Conservation (phyloP, 2,797 vertebrate genomes). For the Rhinophrynus dorsalis region DNA sequence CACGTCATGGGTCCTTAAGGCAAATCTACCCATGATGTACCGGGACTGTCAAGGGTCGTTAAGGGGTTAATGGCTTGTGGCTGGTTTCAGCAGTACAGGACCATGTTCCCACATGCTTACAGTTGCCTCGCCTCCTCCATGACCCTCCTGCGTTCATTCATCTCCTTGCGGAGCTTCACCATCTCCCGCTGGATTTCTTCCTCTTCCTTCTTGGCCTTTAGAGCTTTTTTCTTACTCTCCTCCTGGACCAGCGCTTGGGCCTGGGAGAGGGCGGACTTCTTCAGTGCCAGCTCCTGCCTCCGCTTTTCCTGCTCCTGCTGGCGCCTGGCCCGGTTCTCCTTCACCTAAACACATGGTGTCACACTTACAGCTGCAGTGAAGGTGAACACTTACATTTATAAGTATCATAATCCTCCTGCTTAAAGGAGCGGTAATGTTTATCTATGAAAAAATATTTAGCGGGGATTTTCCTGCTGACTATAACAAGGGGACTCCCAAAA, state of each 20-base stretch:
- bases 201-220: conserved; percentile 76
- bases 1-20: no score
- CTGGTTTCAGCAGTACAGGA: no score
- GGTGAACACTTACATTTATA: no score
- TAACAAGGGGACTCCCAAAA: no score
- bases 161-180: conserved; percentile 80
- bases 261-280: conserved; percentile 68
- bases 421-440: no score
- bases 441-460: no score
- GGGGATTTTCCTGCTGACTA: no score
- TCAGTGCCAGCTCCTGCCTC: conserved; percentile 69
- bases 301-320: conserved; percentile 73
- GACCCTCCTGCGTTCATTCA: conserved; percentile 72
- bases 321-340: conserved; percentile 76
- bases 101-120: no score
- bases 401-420: no score
- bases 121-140: conserved; percentile 70
- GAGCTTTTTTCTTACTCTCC: conserved; percentile 70
- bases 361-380: background rate
- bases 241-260: conserved; percentile 69
- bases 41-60: no score
- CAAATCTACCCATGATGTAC: no score
- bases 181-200: conserved; percentile 83
- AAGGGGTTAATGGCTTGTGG: no score
- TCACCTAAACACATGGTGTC: conserved; percentile 71